Base-by-base conservation (phyloP, 2,113 vertebrate genomes). In the Lipophrys pholis region DNA sequence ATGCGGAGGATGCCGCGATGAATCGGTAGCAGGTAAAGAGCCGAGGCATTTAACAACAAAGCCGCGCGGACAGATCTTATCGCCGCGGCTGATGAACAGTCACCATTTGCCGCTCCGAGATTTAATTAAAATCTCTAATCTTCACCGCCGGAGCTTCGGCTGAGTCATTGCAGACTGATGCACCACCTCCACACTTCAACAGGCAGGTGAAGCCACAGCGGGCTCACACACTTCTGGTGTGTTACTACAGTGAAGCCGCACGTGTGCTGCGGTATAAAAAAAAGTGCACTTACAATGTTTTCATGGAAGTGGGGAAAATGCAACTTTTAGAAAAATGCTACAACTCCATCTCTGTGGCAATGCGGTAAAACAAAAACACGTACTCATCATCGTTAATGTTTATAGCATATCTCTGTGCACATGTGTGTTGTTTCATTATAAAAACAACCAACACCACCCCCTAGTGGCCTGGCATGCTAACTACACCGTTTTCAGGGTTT, bases 71-170 rank as follows among this genome's bases (percentile, higher is more conserved):
- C 51, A 15, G 55, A 71, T 77, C 30, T 6, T 53, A 73, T 73
- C 73, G 49, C 46, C 45, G 49, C 4, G 36, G 46, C 6, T 71
- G 70, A 78, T 67, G 45, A 73, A 71, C 17, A 59, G 55, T 49
- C 3, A 10, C 42, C 6, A 40, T 50, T 30, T 39, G 62, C 61
- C 1, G 61, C 38, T 69, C 69, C 39, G 15, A 69, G 46, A 79
- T 78, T 73, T 66, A 75, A 83, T 80, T 78, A 77, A 80, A 82
- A 80, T 62, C 43, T 59, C 42, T n/a, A 72, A 78, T 78, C 69
- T 73, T 49, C 45, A 48, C 9, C 6, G 8, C 14, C 6, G 1
- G 49, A 36, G 43, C 67, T 71, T 30, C 3, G 49, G 50, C 56
- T 83, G 80, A 83, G 50, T 82, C 83, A 80, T 48, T 6, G n/a